Evolutionary conservation across 2,113 vertebrate species (phyloP).

Genomic region (Hystrix cristata): DNA sequence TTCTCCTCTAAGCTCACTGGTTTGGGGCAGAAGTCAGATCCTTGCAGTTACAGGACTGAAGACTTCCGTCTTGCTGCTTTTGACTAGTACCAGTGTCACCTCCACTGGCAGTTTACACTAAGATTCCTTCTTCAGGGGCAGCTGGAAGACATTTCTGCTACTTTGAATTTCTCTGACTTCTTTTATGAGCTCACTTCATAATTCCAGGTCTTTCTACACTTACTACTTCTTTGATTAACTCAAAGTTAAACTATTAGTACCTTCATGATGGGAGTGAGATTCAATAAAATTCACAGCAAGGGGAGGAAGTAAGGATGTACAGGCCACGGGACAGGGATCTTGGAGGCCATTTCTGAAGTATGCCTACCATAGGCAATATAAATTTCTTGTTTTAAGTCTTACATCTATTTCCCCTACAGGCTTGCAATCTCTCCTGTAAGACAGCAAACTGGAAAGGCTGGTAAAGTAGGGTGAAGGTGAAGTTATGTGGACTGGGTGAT

Average conservation of each 20-base stretch:
- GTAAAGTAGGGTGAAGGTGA: background rate
- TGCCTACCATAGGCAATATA: background rate
- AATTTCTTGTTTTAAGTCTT: background rate
- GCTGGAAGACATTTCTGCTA: background rate
- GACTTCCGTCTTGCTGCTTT: background rate
- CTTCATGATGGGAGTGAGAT: background rate
- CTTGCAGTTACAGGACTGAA: background rate
- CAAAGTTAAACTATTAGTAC: background rate
- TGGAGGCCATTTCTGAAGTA: background rate
- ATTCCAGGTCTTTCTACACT: background rate
- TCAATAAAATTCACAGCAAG: background rate
- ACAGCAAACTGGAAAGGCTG: background rate
- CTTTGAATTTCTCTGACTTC: background rate
- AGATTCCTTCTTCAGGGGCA: background rate
- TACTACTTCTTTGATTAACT: conserved; percentile 7
- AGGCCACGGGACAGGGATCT: background rate
- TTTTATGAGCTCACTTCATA: background rate
- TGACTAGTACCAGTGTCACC: background rate
- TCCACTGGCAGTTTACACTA: background rate
- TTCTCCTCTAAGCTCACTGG: background rate
- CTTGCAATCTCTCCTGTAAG: background rate
- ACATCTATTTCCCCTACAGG: background rate
- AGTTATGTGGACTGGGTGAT: background rate
- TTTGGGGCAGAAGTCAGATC: conserved; percentile 13
- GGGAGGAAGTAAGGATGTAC: background rate